Evolutionary conservation across 2,888 invertebrate species (phyloP).

Genomic region (Lasioglossum pauxillum): DNA sequence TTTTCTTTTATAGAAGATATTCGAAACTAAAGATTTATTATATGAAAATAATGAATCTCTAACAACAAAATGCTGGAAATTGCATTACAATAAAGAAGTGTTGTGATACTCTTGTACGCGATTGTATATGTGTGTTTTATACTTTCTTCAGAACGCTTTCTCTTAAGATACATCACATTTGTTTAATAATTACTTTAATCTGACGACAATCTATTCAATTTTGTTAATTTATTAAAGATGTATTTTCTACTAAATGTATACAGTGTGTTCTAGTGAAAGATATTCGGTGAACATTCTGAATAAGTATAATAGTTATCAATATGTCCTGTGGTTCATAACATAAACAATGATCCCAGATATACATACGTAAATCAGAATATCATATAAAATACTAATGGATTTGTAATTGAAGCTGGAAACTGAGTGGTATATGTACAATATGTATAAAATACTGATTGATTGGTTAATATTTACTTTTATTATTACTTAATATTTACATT

Average conservation of each 20-base stretch:
- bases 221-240: neutral
- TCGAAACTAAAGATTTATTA: neutral
- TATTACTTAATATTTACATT: too few species aligned
- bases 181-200: neutral
- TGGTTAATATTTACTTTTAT: neutral
- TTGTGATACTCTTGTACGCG: neutral
- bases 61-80: neutral
- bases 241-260: neutral
- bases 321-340: neutral
- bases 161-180: neutral
- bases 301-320: neutral
- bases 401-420: conserved; percentile 1
- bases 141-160: neutral
- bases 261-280: neutral
- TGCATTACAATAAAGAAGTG: neutral
- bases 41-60: neutral
- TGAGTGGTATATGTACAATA: neutral
- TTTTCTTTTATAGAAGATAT: neutral
- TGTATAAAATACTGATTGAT: neutral
- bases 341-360: conserved; percentile 11
- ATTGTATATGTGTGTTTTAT: neutral
- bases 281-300: neutral
- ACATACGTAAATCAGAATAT: conserved; percentile 8
- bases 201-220: neutral
- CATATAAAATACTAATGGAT: neutral